These are phyloP conservation scores for Falco peregrinus DNA, from an alignment of 2,797 vertebrate genomes.

Conservation along the genomic window DNA sequence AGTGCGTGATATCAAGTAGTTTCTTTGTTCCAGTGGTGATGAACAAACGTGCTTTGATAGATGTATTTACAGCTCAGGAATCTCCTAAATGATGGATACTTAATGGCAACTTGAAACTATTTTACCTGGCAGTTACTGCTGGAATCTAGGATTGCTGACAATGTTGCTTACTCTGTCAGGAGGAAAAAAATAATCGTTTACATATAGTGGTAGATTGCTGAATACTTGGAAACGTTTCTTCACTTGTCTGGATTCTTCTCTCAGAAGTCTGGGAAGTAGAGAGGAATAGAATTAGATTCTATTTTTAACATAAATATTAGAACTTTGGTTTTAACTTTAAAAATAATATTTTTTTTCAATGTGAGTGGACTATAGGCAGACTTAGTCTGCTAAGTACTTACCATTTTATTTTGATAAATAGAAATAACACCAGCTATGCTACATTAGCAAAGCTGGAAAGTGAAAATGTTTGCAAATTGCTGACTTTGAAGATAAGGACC, in stretches of 20 bases:
- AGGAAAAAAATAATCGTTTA: not conserved
- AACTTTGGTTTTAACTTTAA: not conserved
- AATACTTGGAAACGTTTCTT: not conserved
- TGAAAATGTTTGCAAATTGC: not conserved
- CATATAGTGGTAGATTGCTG: not conserved
- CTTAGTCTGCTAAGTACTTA: not conserved
- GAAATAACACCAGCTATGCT: not conserved
- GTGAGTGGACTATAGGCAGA: not conserved
- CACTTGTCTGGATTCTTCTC: not conserved
- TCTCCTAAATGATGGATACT: not conserved
- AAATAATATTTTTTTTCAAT: not conserved
- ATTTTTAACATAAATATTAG: not conserved
- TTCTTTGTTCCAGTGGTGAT: not conserved
- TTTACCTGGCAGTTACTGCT: not conserved
- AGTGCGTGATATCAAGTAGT: not conserved
- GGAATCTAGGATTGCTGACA: not conserved
- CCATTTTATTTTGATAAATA: not conserved
- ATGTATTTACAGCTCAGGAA: not conserved
- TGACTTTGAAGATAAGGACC: constrained; percentile 43
- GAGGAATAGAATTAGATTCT: not conserved
- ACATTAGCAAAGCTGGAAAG: not conserved
- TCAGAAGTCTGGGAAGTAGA: not conserved
- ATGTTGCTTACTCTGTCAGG: not conserved
- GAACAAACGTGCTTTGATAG: not conserved
- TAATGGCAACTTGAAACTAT: not conserved